These are phyloP conservation scores for Trachelus stipa DNA, from an alignment of 2,888 invertebrate genomes.

Conservation along the genomic window DNA sequence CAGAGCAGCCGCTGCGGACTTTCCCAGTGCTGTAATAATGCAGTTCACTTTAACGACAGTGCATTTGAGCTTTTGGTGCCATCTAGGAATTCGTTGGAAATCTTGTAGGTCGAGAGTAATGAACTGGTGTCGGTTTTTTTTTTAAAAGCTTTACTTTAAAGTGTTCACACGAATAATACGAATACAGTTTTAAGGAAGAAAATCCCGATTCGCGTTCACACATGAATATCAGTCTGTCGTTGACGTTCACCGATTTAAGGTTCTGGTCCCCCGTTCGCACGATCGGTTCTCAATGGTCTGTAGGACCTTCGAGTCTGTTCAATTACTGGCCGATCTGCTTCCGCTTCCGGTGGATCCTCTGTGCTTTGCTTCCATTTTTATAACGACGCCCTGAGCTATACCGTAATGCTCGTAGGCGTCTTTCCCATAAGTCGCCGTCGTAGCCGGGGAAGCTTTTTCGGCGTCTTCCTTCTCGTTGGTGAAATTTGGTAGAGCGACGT, in stretches of 20 bases:
- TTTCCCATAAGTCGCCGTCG: conserved; percentile 43
- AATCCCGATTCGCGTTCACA: background rate
- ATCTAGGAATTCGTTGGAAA: background rate
- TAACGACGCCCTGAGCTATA: conserved; percentile 43
- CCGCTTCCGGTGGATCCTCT: conserved; percentile 50
- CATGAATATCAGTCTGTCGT: background rate
- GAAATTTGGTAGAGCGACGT: conserved; percentile 29
- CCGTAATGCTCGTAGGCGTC: conserved; percentile 59
- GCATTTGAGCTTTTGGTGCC: background rate
- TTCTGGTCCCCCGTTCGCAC: background rate
- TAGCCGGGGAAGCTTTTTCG: conserved; percentile 19
- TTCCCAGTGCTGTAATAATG: background rate
- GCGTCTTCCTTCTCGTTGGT: conserved; percentile 5
- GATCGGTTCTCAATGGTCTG: background rate
- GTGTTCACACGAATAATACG: background rate
- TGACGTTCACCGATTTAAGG: background rate
- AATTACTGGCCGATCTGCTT: conserved; percentile 58
- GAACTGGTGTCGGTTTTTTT: background rate
- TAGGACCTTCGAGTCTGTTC: background rate
- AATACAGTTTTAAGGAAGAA: background rate
- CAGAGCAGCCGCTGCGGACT: background rate
- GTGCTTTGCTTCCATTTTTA: conserved; percentile 20
- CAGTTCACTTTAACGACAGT: background rate
- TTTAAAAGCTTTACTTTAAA: background rate
- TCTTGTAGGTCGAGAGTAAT: background rate